Evolutionary conservation across 2,113 vertebrate genomes (phyloP).

Genomic region (Salminus brasiliensis): DNA sequence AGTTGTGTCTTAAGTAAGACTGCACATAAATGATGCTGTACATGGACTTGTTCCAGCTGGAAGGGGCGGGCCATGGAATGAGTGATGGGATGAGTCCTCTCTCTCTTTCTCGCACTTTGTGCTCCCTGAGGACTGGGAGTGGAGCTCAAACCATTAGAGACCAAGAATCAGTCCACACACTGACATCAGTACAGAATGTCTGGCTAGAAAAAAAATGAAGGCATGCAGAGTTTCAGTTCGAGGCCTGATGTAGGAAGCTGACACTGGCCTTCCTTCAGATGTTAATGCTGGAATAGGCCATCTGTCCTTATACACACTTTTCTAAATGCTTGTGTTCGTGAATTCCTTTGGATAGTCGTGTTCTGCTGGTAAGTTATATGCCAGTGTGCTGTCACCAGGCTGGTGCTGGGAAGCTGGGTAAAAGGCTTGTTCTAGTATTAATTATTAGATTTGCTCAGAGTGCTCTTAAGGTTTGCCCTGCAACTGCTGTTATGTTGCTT

Average conservation of each 20-base stretch:
- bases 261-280: background rate
- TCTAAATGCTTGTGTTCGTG: no score
- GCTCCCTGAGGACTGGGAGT: constrained; percentile 36
- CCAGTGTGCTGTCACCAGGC: background rate
- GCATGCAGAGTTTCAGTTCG: background rate
- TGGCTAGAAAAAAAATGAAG: constrained; percentile 8
- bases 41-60: constrained; percentile 32
- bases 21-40: constrained; percentile 2
- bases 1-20: background rate
- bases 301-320: no score
- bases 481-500: background rate
- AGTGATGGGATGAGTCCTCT: constrained; percentile 4
- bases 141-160: constrained; percentile 5
- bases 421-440: background rate
- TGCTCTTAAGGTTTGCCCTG: constrained; percentile 15
- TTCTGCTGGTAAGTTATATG: background rate
- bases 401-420: background rate
- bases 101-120: constrained; percentile 24
- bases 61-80: constrained; percentile 33
- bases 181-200: constrained; percentile 2
- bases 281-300: no score
- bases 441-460: background rate
- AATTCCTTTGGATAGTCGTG: no score
- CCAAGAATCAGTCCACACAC: background rate
- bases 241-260: constrained; percentile 16